Base-by-base conservation (phyloP, 2,797 vertebrate genomes). In the Enteromius anoplus region DNA sequence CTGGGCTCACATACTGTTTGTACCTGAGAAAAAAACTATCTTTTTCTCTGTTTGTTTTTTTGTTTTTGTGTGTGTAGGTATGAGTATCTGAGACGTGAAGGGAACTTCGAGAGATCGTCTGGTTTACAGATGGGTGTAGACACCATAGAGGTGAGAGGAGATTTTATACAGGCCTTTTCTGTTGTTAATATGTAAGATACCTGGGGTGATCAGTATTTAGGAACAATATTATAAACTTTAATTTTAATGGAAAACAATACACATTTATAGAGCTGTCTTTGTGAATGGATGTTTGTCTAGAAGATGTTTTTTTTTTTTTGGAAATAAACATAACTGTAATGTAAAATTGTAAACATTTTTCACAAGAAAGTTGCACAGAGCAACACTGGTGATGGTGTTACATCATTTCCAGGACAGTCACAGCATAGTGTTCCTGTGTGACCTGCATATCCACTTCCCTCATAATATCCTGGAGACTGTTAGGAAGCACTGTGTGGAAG, bases 371-470 rank as follows among this genome's bases (percentile, higher is more conserved):
- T 79, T 69, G 10, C 12, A n/a, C 19, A 37, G 55, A 32, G 29
- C 42, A 71, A 58, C 72, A 75, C 15, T 45, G 49, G 17, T 53
- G 49, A 45, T 47, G 32, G 15, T 55, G 60, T 65, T 19, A 62
- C 72, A 72, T 69, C 23, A 70, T 88, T 45, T 69, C 1, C 89
- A 99, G 98, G 98, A 99, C 0, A 95, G 93, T 87, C 97, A 97
- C 94, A 99, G 97, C 92, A 97, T 99, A 8, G 95, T 99, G 45
- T 99, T 99, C 92, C 95, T 99, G 81, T 99, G 98, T 0, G 98
- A 99, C 90, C 95, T 99, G 89, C 98, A 99, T 93, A 98, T 99
- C 92, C 97, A 99, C 85, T 99, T 99, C 89, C 98, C 98, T 0
- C 81, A 91, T 87, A 96, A 94, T 87, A 98, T 99, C 90, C 89